Percentiles rank a stretch among this genome's conserved stretches.
Conservation (phyloP, 2,888 invertebrate genomes). For the Arctia plantaginis region DNA sequence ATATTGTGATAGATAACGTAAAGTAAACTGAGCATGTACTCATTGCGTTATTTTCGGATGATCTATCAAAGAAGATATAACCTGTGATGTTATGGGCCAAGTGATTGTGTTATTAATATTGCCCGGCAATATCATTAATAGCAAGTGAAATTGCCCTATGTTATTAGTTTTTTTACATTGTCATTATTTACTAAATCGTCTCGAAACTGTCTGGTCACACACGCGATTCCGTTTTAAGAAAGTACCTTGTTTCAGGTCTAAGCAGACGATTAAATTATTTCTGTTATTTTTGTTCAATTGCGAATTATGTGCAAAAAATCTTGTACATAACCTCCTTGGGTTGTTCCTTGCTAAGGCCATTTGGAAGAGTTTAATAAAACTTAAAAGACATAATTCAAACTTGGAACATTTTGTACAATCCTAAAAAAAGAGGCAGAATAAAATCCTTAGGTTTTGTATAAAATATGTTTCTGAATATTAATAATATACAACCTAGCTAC, state of each 20-base stretch:
- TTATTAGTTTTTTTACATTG: neutral
- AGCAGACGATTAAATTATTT: neutral
- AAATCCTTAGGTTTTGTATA: no score
- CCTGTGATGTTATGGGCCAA: neutral
- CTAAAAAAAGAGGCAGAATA: neutral
- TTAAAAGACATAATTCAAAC: neutral
- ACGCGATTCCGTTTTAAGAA: neutral
- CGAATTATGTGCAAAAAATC: no score
- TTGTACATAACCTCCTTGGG: no score
- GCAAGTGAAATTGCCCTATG: neutral
- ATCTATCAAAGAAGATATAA: neutral
- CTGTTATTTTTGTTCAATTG: no score
- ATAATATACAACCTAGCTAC: neutral
- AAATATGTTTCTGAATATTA: no score
- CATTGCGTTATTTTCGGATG: neutral
- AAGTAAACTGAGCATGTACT: neutral
- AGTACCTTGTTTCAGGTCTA: neutral
- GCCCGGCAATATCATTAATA: neutral
- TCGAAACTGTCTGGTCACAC: neutral
- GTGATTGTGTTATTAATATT: neutral
- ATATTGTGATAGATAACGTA: neutral
- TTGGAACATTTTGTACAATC: neutral
- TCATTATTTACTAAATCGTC: neutral
- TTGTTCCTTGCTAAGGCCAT: neutral
- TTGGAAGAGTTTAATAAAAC: neutral